Evolutionary conservation across 2,888 invertebrate species (phyloP).

Genomic region (Ophion ellenae): DNA sequence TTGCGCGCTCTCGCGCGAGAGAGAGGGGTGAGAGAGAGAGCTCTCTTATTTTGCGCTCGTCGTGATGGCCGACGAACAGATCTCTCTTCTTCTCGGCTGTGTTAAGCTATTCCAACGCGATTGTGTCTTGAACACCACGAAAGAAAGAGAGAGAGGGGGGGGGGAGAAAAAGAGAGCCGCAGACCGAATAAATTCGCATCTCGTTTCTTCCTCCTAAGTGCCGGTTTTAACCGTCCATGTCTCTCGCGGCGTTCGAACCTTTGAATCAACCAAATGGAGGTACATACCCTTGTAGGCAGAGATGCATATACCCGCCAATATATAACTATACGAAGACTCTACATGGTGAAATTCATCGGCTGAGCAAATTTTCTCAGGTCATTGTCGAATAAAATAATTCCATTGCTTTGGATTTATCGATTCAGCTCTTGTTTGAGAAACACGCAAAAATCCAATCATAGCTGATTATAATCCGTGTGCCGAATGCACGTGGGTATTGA

Average conservation of each 20-base stretch:
- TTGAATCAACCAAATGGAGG: constrained; percentile 48
- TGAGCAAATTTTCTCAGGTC: background rate
- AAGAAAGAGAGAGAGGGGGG: background rate
- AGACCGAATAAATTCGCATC: constrained; percentile 66
- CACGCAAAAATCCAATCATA: too few species aligned
- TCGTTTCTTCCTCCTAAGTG: constrained; percentile 63
- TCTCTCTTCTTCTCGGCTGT: constrained; percentile 43
- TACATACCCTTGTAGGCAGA: constrained; percentile 4
- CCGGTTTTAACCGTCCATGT: constrained; percentile 55
- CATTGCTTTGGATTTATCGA: background rate
- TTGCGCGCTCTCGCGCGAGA: constrained; percentile 55
- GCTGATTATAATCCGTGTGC: too few species aligned
- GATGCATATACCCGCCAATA: background rate
- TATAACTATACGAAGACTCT: background rate
- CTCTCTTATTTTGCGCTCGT: constrained; percentile 32
- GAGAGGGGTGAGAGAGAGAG: background rate
- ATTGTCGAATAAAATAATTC: background rate
- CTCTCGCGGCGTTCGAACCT: constrained; percentile 55
- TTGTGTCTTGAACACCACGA: constrained; percentile 29
- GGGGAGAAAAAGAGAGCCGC: constrained; percentile 24
- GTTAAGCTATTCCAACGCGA: constrained; percentile 35
- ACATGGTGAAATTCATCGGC: constrained; percentile 27
- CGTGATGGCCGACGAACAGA: constrained; percentile 61
- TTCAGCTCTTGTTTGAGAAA: too few species aligned
- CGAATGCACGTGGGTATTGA: too few species aligned